Percentiles rank a stretch among this genome's conserved stretches.
Conservation (phyloP, 2,113 vertebrate species). For the Ciconia boyciana region DNA sequence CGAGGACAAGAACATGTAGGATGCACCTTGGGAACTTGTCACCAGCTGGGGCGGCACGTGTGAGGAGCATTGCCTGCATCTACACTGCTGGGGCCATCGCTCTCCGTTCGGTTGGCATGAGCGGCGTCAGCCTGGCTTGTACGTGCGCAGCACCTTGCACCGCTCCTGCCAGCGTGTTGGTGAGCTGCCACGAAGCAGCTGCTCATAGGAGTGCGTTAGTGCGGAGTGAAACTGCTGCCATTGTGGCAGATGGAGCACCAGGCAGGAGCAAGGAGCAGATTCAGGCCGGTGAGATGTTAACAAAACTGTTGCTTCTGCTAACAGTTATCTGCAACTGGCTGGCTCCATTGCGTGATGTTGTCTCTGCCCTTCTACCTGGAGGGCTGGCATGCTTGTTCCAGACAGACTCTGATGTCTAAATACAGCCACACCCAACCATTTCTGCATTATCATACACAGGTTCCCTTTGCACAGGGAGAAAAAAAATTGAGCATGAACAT, state of each 20-base stretch:
- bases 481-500: rapidly evolving
- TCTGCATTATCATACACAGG: background rate
- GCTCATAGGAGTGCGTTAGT: rapidly evolving
- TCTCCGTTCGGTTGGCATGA: too few species aligned
- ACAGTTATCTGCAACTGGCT: background rate
- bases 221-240: rapidly evolving
- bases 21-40: background rate
- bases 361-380: background rate
- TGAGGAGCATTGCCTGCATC: background rate
- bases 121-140: rapidly evolving
- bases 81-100: rapidly evolving
- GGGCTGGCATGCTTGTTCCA: background rate
- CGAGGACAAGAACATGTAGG: rapidly evolving
- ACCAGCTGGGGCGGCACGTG: rapidly evolving
- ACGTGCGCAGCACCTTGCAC: rapidly evolving
- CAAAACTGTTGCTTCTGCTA: background rate
- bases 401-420: background rate
- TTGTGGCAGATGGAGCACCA: background rate
- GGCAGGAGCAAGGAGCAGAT: rapidly evolving
- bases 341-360: rapidly evolving
- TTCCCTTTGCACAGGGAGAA: background rate
- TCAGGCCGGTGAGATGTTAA: background rate
- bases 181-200: background rate
- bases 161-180: background rate
- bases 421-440: background rate